Conservation (phyloP, 1,140 invertebrate species). For the Penaeus vannamei region DNA sequence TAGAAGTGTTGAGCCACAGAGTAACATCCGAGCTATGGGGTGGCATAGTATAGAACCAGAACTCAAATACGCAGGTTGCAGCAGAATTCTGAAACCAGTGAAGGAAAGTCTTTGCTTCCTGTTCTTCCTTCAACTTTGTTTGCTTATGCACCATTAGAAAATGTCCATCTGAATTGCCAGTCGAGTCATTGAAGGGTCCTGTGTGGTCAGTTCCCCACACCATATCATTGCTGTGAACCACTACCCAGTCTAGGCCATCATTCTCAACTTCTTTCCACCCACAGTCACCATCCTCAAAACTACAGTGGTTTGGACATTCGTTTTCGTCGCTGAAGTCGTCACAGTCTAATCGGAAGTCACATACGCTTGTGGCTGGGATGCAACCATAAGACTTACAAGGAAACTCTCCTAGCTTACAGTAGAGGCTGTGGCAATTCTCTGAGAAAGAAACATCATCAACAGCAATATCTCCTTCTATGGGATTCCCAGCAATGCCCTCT, state of each 20-base stretch:
- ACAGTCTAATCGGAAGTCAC: slow-evolving; percentile 21
- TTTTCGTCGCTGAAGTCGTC: neutral
- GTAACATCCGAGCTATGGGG: neutral
- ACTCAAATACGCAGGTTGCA: neutral
- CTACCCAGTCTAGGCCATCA: neutral
- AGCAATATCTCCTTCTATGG: slow-evolving; percentile 1
- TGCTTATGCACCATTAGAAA: neutral
- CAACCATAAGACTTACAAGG: neutral
- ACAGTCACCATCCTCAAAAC: slow-evolving; percentile 13
- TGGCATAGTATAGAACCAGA: neutral
- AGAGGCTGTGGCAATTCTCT: slow-evolving; percentile 1
- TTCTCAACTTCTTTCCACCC: neutral
- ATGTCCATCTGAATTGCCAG: neutral
- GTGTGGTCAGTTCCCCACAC: neutral
- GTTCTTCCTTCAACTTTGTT: neutral
- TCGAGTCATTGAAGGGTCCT: neutral
- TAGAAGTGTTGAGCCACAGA: neutral
- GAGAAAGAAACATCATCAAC: slow-evolving; percentile 7
- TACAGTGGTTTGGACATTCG: neutral
- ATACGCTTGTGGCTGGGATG: neutral
- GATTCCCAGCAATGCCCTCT: neutral
- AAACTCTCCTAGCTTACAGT: neutral
- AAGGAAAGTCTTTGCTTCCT: neutral
- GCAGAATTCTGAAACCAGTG: slow-evolving; percentile 8
- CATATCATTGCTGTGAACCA: neutral